Evolutionary conservation across 2,888 invertebrate genomes (phyloP), one percentile per base, ranked within the genome.

Genomic region (Napeogenes sylphis): DNA sequence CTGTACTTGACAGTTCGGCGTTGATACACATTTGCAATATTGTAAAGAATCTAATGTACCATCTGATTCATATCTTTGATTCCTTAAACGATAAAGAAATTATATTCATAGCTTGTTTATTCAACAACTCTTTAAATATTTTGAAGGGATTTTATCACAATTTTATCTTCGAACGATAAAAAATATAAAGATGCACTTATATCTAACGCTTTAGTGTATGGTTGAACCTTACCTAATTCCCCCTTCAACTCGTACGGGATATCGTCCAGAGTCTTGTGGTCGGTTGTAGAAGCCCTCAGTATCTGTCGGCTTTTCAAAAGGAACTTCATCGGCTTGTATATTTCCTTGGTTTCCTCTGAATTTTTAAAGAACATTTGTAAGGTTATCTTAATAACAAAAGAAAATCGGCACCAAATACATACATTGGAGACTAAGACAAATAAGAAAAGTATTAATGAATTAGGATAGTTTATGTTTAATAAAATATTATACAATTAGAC

Each of bases 201-300:
- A 42, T 10, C 8, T 42, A 10, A 42, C 10, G 8, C 42, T 42
- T 4, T 10, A 42, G 10, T 10, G 42, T 42, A 12, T 10, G 42
- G 10, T 42, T 3, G 42, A 33, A 3, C 12, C 38, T 54, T n/a
- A 55, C 57, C 21, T 58, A 55, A 8, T 58, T 12, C 42, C 13
- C 54, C 45, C 58, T 59, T 83, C 76, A 21, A 79, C 78, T 1
- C 75, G 73, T 32, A 87, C 84, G 12, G 82, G 85, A 72, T 77
- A 86, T 42, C 83, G 76, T 2, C 84, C 85, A 6, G 71, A 69
- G 32, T 79, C 81, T 2, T 74, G 74, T 3, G 83, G 81, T 5
- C 81, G 76, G 78, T 85, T 86, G 81, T 88, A 87, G 77, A 88
- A 89, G 4, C 87, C 88, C 21, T 75, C 76, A 0, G 87, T 84